Base-by-base conservation (phyloP, 2,888 invertebrate species). In the Pherbina coryleti region DNA sequence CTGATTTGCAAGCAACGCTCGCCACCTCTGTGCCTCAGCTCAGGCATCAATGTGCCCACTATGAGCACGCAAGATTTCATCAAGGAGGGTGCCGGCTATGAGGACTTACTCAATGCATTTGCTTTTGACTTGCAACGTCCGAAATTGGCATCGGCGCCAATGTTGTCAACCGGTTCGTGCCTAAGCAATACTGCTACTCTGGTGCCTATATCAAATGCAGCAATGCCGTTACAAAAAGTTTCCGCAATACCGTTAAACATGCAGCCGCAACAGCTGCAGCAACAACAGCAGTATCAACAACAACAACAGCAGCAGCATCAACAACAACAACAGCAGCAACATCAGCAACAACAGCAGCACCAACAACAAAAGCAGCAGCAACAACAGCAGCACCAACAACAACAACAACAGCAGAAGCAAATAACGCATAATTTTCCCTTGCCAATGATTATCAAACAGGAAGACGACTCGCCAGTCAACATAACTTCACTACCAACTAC, bases 81-180 rank as follows among this genome's bases (percentile, higher is more conserved):
- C 82, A 93, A 94, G 84, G 96, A 96, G 89, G 96, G 95, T 25
- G 94, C 95, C 2, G 93, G 93, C 0, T 95, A 95, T 85, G 92
- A 93, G 81, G 95, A 96, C 84, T 93, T 95, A 82, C 94, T 94
- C 84, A 93, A 94, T 86, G 93, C 93, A 82, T 89, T 89, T 77
- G 93, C 92, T 75, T 92, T 93, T 9, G 95, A 95, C 17, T 90
- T 95, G 25, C 93, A 95, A 0, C 94, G 70, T 8, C 25, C 82
- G 4, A 81, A 83, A 4, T 22, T 81, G 5, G 70, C 81, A 0
- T 92, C 95, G 76, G 94, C 93, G 84, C 93, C 93, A 0, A 37
- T 77, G 19, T 76, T 67, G 55, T 78, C 93, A 92, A 85, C 79
- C 25, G 84, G 81, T 17, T 82, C 85, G 17, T 81, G 82, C 3